Conservation (phyloP, 2,888 invertebrate species). For the Synergus laeviventris region DNA sequence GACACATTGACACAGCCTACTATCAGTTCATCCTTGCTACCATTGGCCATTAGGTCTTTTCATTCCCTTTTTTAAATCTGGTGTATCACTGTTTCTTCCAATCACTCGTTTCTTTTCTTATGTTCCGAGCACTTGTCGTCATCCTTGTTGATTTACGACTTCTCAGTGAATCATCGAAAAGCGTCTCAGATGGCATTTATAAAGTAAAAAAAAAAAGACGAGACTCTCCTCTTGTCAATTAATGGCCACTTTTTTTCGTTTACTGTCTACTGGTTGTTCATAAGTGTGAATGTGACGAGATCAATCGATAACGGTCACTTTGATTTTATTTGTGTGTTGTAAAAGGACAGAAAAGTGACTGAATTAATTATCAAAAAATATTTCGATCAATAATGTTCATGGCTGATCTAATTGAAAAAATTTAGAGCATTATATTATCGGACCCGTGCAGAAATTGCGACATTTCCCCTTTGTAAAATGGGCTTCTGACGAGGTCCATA, state of each 20-base stretch:
- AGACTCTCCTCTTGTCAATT: constrained; percentile 27
- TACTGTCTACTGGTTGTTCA: constrained; percentile 17
- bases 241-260: constrained; percentile 23
- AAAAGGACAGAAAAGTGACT: too few relatives aligned
- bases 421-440: too few relatives aligned
- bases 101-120: constrained; percentile 18
- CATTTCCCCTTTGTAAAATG: too few relatives aligned
- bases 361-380: too few relatives aligned
- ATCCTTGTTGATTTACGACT: constrained; percentile 29
- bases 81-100: constrained; percentile 26
- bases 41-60: constrained; percentile 19
- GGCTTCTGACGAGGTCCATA: too few relatives aligned
- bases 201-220: constrained; percentile 2
- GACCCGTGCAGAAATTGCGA: too few relatives aligned
- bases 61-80: constrained; percentile 20
- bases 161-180: constrained; percentile 37
- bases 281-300: constrained; percentile 35
- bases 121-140: constrained; percentile 30
- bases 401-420: too few relatives aligned
- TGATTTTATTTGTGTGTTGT: not conserved
- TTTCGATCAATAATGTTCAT: too few relatives aligned
- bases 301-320: constrained; percentile 16
- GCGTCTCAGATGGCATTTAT: constrained; percentile 23
- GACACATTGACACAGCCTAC: constrained; percentile 65
- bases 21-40: constrained; percentile 42